Evolutionary conservation across 1,140 invertebrate genomes (phyloP).

Genomic region (Ctenoplectra terminalis): DNA sequence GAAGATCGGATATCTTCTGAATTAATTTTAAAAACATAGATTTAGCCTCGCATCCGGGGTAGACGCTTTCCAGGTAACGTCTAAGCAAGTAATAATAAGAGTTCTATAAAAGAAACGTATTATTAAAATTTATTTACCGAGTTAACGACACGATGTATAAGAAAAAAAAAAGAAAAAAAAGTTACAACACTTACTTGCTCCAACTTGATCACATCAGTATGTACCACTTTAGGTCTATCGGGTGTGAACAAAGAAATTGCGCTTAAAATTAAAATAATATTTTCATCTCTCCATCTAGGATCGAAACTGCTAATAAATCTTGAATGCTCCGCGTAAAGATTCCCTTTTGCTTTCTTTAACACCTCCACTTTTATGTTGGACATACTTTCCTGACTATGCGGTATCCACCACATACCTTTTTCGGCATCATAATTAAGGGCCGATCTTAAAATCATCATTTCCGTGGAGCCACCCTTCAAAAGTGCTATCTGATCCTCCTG

Average conservation of each 20-base stretch:
- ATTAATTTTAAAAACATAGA: constrained; percentile 93
- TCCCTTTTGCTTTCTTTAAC: constrained; percentile 92
- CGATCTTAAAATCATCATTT: constrained; percentile 96
- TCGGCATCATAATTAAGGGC: constrained; percentile 94
- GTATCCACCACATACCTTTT: constrained; percentile 93
- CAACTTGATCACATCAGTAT: constrained; percentile 92
- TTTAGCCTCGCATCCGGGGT: constrained; percentile 92
- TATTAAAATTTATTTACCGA: constrained; percentile 10
- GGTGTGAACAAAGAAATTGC: constrained; percentile 95
- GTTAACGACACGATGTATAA: not conserved
- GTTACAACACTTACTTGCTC: constrained; percentile 88
- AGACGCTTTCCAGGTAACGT: constrained; percentile 92
- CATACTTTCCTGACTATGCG: constrained; percentile 88
- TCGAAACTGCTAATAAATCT: constrained; percentile 92
- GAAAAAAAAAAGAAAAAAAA: too few species aligned
- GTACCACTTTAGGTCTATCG: constrained; percentile 90
- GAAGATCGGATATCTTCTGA: constrained; percentile 93
- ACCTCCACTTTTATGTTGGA: constrained; percentile 92
- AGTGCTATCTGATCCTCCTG: constrained; percentile 95
- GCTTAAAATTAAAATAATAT: constrained; percentile 94
- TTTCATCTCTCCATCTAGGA: constrained; percentile 92
- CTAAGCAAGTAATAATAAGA: constrained; percentile 94
- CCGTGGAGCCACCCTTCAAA: constrained; percentile 93
- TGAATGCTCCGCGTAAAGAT: constrained; percentile 93
- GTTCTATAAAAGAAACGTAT: constrained; percentile 84